Base-by-base conservation (phyloP, 2,888 invertebrate genomes). In the Quadriops clusia region DNA sequence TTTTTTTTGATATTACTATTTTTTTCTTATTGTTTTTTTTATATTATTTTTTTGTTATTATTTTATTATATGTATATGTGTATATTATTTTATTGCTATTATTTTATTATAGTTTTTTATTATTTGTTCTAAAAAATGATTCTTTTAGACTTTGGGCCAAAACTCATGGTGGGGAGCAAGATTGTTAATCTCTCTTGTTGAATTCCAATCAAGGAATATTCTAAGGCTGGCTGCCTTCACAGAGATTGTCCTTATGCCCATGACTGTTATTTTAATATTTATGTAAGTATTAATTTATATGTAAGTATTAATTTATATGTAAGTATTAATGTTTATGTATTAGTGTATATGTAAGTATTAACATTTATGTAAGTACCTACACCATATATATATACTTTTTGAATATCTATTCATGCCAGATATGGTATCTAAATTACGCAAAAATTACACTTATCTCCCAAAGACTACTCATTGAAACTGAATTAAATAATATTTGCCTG, bases 191-290 rank as follows among this genome's bases (percentile, higher is more conserved):
- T 83, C 83, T 1, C 64, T 94, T 53, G 80, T 94, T 30, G 90
- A 93, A 65, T 80, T 82, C 53, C 89, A 94, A 58, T 86, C 93
- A 29, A 68, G 81, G 15, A 89, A 84, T 54, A 86, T 97, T 45
- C 69, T 97, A 40, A 77, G 90, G 50, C 74, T 87, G 34, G 84
- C 93, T 31, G 90, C 95, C 15, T 80, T 91, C 51, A 81, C 85
- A 0, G 98, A 98, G 67, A 94, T 98, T 45, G 73, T 90, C 38
- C 69, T 94, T 44, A 81, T 93, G 70, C 91, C 93, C 5, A 71
- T 85, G 43, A 70, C 81, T 13, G 69, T 81, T 13, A 54, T 89
- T 50, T 67, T 91, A 58, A 76, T 86, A 18, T 76, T 97, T 42
- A 72, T 78, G 93, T 95, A 67, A 78, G 83, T 79, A 43, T 38